Conservation (phyloP, 1,140 invertebrate genomes). For the Gerris buenoi region DNA sequence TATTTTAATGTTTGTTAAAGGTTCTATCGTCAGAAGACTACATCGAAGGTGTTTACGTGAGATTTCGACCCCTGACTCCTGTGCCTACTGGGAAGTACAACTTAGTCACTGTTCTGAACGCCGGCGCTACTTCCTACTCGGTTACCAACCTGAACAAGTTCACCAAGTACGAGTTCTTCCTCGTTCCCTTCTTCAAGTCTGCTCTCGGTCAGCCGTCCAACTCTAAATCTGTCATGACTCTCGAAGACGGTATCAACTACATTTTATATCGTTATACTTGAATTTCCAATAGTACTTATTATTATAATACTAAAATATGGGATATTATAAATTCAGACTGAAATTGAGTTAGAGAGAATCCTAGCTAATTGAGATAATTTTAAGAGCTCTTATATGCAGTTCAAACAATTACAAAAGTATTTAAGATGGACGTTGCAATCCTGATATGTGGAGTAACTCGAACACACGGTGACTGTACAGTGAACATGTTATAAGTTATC, state of each 20-base stretch:
- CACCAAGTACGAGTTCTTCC: constrained; percentile 74
- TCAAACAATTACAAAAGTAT: too few species aligned
- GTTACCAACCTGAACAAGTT: constrained; percentile 61
- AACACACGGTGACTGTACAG: too few species aligned
- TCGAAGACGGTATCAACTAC: constrained; percentile 46
- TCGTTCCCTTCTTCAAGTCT: constrained; percentile 69
- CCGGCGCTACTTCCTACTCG: constrained; percentile 47
- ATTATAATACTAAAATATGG: too few species aligned
- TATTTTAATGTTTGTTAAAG: constrained; percentile 29
- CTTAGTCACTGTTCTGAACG: constrained; percentile 50
- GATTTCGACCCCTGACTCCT: constrained; percentile 62
- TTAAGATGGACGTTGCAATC: too few species aligned
- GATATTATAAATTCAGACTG: too few species aligned
- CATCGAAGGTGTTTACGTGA: constrained; percentile 82
- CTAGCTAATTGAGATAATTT: too few species aligned
- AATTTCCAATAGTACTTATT: too few species aligned
- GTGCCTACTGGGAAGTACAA: constrained; percentile 41
- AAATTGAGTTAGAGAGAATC: too few species aligned
- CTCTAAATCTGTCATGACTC: constrained; percentile 47
- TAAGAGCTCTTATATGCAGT: too few species aligned
- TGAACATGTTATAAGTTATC: too few species aligned
- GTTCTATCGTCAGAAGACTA: constrained; percentile 36
- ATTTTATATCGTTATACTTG: too few species aligned
- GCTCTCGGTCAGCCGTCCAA: constrained; percentile 73
- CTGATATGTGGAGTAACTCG: too few species aligned